Conservation (phyloP, 92 coral and sea anemone genomes). For the Metridium senile region DNA sequence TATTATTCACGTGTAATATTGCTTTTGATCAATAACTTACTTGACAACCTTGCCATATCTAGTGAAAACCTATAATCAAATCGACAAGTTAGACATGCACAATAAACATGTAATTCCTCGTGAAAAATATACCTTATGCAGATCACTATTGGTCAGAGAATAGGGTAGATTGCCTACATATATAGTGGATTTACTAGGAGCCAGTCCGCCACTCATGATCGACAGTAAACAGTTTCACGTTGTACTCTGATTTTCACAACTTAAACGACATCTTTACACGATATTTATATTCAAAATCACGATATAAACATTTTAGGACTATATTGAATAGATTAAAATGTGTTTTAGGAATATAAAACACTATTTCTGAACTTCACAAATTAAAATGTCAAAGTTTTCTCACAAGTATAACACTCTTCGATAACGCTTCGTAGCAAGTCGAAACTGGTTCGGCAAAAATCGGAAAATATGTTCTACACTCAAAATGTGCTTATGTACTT, state of each 20-base stretch:
- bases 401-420: neutral
- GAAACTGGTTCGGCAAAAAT: neutral
- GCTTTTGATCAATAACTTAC: no score
- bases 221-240: neutral
- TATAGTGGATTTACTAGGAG: slow-evolving; percentile 96
- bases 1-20: no score
- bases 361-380: no score
- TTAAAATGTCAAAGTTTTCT: no score
- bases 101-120: neutral
- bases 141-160: slow-evolving; percentile 93
- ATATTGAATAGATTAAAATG: no score
- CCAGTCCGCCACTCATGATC: slow-evolving; percentile 93
- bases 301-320: neutral
- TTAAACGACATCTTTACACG: neutral
- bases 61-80: slow-evolving; percentile 77
- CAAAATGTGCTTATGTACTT: no score
- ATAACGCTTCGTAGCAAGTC: neutral
- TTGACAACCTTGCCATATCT: slow-evolving; percentile 98
- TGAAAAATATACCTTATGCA: slow-evolving; percentile 73
- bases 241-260: neutral
- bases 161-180: slow-evolving; percentile 98
- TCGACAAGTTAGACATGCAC: neutral
- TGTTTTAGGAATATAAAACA: no score
- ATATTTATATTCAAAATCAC: neutral
- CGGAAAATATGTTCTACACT: neutral